Evolutionary conservation across 2,888 invertebrate species (phyloP), one percentile per base, ranked within the genome.

Genomic region (Hirtodrosophila confusa): DNA sequence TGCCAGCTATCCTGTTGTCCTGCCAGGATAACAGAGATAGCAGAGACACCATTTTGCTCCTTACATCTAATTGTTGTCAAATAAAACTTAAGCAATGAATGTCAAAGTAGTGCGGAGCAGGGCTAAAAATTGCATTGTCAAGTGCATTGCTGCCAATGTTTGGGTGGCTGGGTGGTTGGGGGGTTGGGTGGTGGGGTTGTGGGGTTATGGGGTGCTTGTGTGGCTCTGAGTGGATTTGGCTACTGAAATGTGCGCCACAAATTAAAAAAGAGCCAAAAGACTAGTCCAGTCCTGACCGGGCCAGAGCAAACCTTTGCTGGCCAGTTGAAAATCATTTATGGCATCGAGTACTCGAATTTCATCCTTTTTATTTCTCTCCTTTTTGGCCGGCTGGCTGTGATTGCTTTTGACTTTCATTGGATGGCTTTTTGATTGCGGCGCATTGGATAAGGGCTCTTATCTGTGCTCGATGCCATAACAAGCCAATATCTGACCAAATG

Each of bases 121-220:
- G 27, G 27, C 36, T 24, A 40, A 44, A 65, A 77, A 79, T 72
- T 77, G 76, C 79, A 78, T 65, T 76, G 73, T 79, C 76, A 76
- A 78, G 58, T 65, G 73, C 64, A 55, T 60, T 45, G 17, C 17
- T 17, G 17, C 17, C 17, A 17, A 10, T 49, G 17, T 17, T 47
- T 47, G 44, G 10, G n/a, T 23, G 7, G n/a, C 7, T 12, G 9
- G 4, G 12, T 43, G 12, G 10, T 11, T 45, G 23, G 23, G 9
- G 23, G 23, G 9, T 47, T 47, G 44, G 10, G n/a, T 23, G 7
- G n/a, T 7, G 10, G 9, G 4, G 12, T 43, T n/a, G n/a, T n/a
- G n/a, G n/a, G 12, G 10, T 11, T 45, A n/a, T 11, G 9, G 9
- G 4, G 12, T 43, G 12, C 7, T 11, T 45, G 23, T 11, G 9